These are phyloP conservation scores for Bufotes viridis DNA, from an alignment of 2,797 vertebrate genomes.

Conservation along the genomic window DNA sequence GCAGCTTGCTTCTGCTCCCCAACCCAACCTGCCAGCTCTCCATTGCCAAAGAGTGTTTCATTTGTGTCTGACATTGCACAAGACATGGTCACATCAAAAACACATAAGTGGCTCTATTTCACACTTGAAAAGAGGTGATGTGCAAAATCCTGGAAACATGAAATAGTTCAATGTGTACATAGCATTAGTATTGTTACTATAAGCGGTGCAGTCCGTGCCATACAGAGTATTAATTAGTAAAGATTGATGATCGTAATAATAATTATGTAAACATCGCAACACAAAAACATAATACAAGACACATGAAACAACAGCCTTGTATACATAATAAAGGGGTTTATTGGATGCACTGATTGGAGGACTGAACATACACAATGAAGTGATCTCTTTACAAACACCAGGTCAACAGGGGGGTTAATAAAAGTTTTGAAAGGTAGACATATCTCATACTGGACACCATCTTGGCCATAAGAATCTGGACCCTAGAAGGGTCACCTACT, in stretches of 20 bases:
- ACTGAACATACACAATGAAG: slow-evolving; percentile 75
- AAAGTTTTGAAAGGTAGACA: slow-evolving; percentile 78
- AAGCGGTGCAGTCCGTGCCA: neutral
- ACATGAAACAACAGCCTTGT: slow-evolving; percentile 41
- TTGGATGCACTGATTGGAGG: slow-evolving; percentile 74
- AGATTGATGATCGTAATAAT: neutral
- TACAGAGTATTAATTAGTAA: neutral
- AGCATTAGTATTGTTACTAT: neutral
- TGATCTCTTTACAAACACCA: slow-evolving; percentile 74
- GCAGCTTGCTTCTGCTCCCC: slow-evolving; percentile 26
- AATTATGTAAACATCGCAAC: neutral
- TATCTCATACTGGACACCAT: slow-evolving; percentile 72
- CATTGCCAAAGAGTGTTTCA: slow-evolving; percentile 38
- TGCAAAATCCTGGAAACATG: neutral
- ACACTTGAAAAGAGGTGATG: slow-evolving; percentile 19
- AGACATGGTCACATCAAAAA: slow-evolving; percentile 11
- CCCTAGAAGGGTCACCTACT: neutral
- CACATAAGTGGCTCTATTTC: slow-evolving; percentile 30
- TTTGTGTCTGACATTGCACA: slow-evolving; percentile 40
- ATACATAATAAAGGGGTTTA: slow-evolving; percentile 71
- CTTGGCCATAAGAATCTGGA: neutral
- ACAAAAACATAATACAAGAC: neutral
- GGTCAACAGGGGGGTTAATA: slow-evolving; percentile 75
- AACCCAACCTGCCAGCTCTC: slow-evolving; percentile 14
- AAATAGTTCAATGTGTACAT: neutral